A percentile compares a stretch with the other conserved stretches of the same genome.
phyloP scores from a whole-genome alignment of 2,113 vertebrate genomes.

The Galeopterus variegatus region DNA sequence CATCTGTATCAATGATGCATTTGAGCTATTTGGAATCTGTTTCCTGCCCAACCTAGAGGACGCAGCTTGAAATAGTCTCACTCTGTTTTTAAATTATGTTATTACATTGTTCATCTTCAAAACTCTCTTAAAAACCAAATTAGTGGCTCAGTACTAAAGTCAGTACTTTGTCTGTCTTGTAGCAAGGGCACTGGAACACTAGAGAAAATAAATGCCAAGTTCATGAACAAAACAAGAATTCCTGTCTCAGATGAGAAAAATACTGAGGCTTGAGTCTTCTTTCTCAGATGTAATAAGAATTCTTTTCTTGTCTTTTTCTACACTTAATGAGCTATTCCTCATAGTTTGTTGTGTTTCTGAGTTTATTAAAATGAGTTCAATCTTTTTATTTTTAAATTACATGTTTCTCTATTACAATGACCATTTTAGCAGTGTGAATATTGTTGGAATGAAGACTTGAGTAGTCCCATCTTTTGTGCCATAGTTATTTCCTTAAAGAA shows the following conservation, averaged over 20 bases:
- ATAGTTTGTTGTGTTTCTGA: background rate
- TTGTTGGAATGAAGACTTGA: slow-evolving; percentile 31
- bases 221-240: slow-evolving; percentile 28
- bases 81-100: slow-evolving; percentile 51
- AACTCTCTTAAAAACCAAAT: slow-evolving; percentile 37
- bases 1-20: background rate
- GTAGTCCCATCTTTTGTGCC: slow-evolving; percentile 41
- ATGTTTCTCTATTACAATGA: slow-evolving; percentile 29
- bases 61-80: slow-evolving; percentile 25
- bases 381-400: slow-evolving; percentile 44
- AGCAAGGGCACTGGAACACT: background rate
- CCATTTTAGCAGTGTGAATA: slow-evolving; percentile 4
- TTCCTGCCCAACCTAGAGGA: slow-evolving; percentile 8
- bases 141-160: slow-evolving; percentile 6
- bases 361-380: background rate
- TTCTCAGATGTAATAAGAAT: slow-evolving; percentile 23
- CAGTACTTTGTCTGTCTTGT: background rate
- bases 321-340: background rate
- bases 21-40: background rate
- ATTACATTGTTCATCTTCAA: slow-evolving; percentile 66
- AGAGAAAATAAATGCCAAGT: background rate
- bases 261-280: slow-evolving; percentile 13
- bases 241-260: slow-evolving; percentile 29
- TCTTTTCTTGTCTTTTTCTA: slow-evolving; percentile 49
- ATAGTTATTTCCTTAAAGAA: slow-evolving; percentile 39